Evolutionary conservation across 1,140 invertebrate species (phyloP), one percentile per base, ranked within the genome.

Genomic region (Cardiocondyla obscurior): DNA sequence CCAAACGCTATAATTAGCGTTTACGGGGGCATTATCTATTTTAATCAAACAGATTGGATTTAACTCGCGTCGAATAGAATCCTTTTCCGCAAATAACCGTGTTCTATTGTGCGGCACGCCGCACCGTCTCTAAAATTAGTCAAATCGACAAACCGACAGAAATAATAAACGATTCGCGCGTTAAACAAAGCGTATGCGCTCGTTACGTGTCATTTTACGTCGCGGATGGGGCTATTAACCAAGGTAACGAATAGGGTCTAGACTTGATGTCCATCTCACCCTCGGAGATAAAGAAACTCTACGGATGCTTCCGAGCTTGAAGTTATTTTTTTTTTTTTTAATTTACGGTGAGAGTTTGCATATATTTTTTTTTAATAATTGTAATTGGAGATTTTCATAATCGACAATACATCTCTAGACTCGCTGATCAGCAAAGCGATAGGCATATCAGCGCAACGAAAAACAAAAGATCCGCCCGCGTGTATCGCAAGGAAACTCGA

Each of bases 1-100:
- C 65, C 51, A 33, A 73, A 28, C 28, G 69, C 77, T 81, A 81
- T 81, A 81, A 81, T 81, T 81, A 81, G 67, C 67, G 28, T 73
- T 74, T 33, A 42, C 60, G 33, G 46, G 39, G 39, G 39, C 36
- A 73, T 81, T 81, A 81, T 81, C 39, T 81, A 81, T 73, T 81
- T 81, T 67, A 67, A 81, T 81, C 77, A 49, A 73, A 57, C 53
- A 53, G 39, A 73, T 73, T 73, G 77, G 16, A 81, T 81, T 73
- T 73, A 58, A 81, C 67, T 57, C 7, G 28, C 67, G 30, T n/a
- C 33, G 62, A 51, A n/a, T n/a, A n/a, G n/a, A n/a, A n/a, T n/a
- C 30, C n/a, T 36, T 69, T 28, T 69, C 12, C 51, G 51, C 39
- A 55, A 73, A 81, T 58, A 58, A 73, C 39, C 67, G 1, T 30